Evolutionary conservation across 2,113 vertebrate species (phyloP).

Genomic region (Phylloscopus whistleri): DNA sequence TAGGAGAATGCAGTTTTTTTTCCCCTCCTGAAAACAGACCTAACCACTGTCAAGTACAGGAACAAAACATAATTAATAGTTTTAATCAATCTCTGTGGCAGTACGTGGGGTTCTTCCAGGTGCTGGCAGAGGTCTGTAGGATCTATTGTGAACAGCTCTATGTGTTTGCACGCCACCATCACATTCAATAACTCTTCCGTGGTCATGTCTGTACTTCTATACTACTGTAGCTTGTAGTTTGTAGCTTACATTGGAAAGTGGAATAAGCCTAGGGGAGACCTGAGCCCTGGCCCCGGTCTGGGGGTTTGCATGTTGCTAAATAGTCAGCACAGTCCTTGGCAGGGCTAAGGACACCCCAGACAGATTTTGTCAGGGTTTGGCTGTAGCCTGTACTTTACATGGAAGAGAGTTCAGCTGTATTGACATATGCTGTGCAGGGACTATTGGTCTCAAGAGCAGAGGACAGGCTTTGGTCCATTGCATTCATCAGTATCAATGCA

Average conservation of each 20-base stretch:
- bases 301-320: not conserved
- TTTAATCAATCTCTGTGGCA: not conserved
- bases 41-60: not conserved
- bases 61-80: not conserved
- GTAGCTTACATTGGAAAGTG: not conserved
- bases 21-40: not conserved
- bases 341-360: not conserved
- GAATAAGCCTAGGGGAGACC: not conserved
- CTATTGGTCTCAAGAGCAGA: not conserved
- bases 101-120: not conserved
- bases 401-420: not conserved
- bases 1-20: not conserved
- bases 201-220: not conserved
- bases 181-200: fast-evolving
- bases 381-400: not conserved
- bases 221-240: not conserved
- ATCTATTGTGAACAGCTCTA: not conserved
- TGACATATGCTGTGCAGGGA: not conserved
- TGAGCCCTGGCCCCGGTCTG: not conserved
- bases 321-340: not conserved
- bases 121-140: not conserved
- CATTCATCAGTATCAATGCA: not conserved
- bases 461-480: not conserved
- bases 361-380: not conserved
- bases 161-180: not conserved